Evolutionary conservation across 2,113 vertebrate species (phyloP).

Genomic region (Semicossyphus pulcher): DNA sequence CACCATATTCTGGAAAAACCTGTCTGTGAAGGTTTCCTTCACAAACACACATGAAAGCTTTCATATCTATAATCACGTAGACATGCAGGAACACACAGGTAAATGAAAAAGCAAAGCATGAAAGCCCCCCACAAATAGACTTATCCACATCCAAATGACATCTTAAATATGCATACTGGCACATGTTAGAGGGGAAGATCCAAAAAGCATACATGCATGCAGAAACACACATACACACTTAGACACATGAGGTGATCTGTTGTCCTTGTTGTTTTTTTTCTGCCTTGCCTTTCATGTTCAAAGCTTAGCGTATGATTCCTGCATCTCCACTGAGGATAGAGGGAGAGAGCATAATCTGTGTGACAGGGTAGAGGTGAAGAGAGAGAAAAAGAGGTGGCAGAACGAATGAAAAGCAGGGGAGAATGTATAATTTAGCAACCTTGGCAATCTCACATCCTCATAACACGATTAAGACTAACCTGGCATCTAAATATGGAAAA

Average conservation of each 20-base stretch:
- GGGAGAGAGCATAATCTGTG: constrained; percentile 73
- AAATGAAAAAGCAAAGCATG: constrained; percentile 50
- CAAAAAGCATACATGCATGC: constrained; percentile 13
- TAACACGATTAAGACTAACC: constrained; percentile 77
- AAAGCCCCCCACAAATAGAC: constrained; percentile 47
- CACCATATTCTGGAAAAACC: constrained; percentile 18
- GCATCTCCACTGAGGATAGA: constrained; percentile 64
- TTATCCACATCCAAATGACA: constrained; percentile 49
- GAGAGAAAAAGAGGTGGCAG: constrained; percentile 70
- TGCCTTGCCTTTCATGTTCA: constrained; percentile 79
- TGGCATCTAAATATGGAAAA: constrained; percentile 75
- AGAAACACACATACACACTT: constrained; percentile 56
- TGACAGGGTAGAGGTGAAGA: constrained; percentile 76
- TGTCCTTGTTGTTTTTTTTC: constrained; percentile 79
- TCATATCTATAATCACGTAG: constrained; percentile 18
- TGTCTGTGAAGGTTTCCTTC: constrained; percentile 29
- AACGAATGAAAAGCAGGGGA: constrained; percentile 74
- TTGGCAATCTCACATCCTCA: constrained; percentile 71
- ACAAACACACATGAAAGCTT: constrained; percentile 53
- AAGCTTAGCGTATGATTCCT: constrained; percentile 74
- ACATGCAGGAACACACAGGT: constrained; percentile 45
- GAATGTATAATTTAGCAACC: constrained; percentile 80
- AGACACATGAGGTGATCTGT: constrained; percentile 67
- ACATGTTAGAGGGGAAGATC: constrained; percentile 39
- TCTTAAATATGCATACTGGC: constrained; percentile 61